phyloP scores from a whole-genome alignment of 35 echinoderm and acorn worm genomes.

The Apostichopus japonicus region DNA sequence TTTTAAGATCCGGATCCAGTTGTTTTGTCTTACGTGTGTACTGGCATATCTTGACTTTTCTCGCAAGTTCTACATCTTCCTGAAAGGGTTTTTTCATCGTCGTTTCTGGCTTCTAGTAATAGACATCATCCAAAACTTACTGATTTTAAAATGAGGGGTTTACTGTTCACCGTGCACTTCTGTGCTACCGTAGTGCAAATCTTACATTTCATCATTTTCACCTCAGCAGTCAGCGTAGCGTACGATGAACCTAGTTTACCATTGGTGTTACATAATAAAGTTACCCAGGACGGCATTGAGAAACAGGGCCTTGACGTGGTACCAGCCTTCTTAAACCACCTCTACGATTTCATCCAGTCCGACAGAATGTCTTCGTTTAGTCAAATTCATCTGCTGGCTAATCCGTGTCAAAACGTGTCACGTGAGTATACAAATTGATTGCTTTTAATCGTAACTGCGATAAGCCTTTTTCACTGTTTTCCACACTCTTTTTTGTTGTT shows the following conservation, averaged over 20 bases:
- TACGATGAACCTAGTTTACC: neutral
- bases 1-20: no score
- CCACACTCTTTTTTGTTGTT: no score
- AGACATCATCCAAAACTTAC: no score
- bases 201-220: neutral
- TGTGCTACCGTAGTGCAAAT: neutral
- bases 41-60: no score
- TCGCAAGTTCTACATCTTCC: no score
- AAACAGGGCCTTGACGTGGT: neutral
- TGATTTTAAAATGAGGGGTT: neutral
- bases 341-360: neutral
- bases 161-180: neutral
- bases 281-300: neutral
- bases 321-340: neutral
- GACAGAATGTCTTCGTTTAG: neutral
- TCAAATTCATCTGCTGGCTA: neutral
- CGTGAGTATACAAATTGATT: neutral
- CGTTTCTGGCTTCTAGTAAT: no score
- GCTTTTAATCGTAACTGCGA: no score
- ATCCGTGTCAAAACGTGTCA: neutral
- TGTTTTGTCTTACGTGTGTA: no score
- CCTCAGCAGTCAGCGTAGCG: neutral
- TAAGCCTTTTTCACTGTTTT: no score
- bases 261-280: neutral
- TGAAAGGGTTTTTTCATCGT: no score